Conservation (phyloP, 2,797 vertebrate genomes). For the Furcifer pardalis region DNA sequence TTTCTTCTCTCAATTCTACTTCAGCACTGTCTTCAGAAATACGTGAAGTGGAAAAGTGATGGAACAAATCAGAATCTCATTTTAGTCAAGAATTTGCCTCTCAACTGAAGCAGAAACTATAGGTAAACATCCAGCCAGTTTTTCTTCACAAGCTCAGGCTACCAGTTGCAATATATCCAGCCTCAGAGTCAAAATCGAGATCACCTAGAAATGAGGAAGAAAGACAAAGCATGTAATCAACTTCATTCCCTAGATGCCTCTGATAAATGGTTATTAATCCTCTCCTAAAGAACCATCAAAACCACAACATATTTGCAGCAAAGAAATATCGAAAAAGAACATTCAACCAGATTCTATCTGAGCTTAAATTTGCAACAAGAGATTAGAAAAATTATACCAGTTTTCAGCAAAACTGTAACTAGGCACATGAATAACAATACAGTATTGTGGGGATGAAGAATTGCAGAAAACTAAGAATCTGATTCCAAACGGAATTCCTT, state of each 20-base stretch:
- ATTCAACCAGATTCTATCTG: not conserved
- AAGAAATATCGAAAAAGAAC: not conserved
- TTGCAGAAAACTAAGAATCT: too few relatives aligned
- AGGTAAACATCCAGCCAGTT: slow-evolving; percentile 2
- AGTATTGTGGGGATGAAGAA: too few relatives aligned
- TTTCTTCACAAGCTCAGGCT: slow-evolving; percentile 7
- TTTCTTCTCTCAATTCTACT: slow-evolving; percentile 2
- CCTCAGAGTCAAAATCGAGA: slow-evolving; percentile 41
- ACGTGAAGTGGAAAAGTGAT: slow-evolving; percentile 44
- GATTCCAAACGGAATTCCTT: too few relatives aligned
- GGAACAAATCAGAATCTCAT: slow-evolving; percentile 50
- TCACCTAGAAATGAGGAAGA: slow-evolving; percentile 46
- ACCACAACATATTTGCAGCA: not conserved
- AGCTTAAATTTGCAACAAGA: not conserved
- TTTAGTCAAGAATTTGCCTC: not conserved
- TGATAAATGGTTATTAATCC: not conserved
- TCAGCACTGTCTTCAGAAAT: slow-evolving; percentile 44
- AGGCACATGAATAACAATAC: not conserved
- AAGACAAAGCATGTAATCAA: slow-evolving; percentile 10
- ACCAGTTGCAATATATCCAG: slow-evolving; percentile 56
- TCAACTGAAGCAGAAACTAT: not conserved
- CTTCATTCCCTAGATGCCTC: not conserved
- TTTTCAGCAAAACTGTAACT: not conserved
- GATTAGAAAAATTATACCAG: too few relatives aligned
- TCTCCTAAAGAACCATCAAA: not conserved